phyloP scores from a whole-genome alignment of 2,888 invertebrate genomes.

The Sinotaia quadrata region DNA sequence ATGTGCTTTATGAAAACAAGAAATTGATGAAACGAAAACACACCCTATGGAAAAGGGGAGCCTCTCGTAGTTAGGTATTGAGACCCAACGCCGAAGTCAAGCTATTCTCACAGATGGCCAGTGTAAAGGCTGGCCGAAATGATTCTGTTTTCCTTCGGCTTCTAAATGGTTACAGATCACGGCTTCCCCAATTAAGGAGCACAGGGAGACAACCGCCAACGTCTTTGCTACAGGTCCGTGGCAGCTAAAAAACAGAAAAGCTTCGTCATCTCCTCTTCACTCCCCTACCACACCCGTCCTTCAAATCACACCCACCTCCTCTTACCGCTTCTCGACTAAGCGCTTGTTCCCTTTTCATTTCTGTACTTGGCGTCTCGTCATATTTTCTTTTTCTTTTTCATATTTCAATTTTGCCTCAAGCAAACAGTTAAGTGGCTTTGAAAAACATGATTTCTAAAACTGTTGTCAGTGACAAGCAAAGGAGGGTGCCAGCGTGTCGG shows the following conservation, averaged over 20 bases:
- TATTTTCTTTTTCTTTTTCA: neutral
- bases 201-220: neutral
- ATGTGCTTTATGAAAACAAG: conserved; percentile 40
- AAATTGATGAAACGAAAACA: conserved; percentile 42
- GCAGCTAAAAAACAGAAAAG: neutral
- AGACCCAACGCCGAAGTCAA: conserved; percentile 30
- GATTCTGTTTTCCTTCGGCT: conserved; percentile 15
- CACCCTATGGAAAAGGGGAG: conserved; percentile 15
- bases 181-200: conserved; percentile 3
- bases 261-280: neutral
- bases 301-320: too few species aligned
- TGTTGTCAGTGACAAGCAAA: conserved; percentile 8
- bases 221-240: too few species aligned
- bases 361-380: neutral
- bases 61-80: conserved; percentile 9
- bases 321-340: neutral
- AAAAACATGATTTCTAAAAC: neutral
- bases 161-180: conserved; percentile 21
- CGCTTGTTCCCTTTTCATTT: neutral
- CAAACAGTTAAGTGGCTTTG: conserved; percentile 13
- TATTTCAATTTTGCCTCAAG: neutral
- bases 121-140: too few species aligned
- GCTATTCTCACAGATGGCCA: conserved; percentile 11
- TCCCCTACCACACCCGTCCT: too few species aligned
- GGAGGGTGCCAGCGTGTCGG: too few species aligned